These are phyloP conservation scores for Drosophila monieri DNA, from an alignment of 2,888 invertebrate species.

Conservation along the genomic window DNA sequence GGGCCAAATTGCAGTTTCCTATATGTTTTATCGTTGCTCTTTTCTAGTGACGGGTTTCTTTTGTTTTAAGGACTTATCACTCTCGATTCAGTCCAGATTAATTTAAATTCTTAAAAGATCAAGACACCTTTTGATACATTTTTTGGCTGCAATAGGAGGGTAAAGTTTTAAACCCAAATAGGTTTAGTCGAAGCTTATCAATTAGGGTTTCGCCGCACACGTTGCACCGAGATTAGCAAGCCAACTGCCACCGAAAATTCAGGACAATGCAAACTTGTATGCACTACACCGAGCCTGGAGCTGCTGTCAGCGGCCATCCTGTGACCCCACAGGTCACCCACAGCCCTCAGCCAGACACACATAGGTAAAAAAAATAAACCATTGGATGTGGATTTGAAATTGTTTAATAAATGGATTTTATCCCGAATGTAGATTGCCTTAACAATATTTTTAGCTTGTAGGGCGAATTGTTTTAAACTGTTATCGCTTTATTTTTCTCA, in stretches of 20 bases:
- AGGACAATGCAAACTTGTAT: constrained; percentile 22
- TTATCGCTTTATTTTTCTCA: background rate
- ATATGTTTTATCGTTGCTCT: constrained; percentile 29
- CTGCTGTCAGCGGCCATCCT: background rate
- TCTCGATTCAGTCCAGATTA: background rate
- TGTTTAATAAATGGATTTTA: background rate
- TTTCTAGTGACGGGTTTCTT: constrained; percentile 1
- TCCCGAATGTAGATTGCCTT: background rate
- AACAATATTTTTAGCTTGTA: background rate
- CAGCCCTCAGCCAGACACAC: background rate
- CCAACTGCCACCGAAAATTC: constrained; percentile 11
- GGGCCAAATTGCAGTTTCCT: constrained; percentile 49
- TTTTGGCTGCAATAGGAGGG: background rate
- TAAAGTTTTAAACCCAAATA: background rate
- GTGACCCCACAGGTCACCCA: constrained; percentile 5
- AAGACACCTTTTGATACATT: background rate
- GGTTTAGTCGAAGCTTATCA: constrained; percentile 23
- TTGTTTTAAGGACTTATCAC: background rate
- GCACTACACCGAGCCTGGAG: constrained; percentile 15
- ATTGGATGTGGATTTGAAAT: background rate
- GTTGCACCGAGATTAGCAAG: constrained; percentile 27
- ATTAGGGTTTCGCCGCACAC: constrained; percentile 22
- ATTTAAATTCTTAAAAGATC: background rate
- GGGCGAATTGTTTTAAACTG: background rate
- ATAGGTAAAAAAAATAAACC: background rate